Conservation (phyloP, 2,888 invertebrate species). For the Mimachlamys varia region DNA sequence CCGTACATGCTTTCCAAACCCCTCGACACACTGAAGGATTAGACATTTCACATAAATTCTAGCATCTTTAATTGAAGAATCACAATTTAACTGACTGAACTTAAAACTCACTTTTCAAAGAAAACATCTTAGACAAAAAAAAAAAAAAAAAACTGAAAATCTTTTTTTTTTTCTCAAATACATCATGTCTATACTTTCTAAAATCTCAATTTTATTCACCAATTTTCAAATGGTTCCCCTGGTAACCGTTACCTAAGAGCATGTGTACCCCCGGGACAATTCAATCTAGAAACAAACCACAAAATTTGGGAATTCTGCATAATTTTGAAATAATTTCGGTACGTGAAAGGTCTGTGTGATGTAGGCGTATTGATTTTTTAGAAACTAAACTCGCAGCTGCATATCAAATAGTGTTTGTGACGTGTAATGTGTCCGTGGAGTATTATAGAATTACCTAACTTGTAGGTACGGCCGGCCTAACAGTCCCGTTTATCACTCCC, state of each 20-base stretch:
- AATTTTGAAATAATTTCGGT: slow-evolving; percentile 31
- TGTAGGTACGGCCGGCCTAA: slow-evolving; percentile 4
- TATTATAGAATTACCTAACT: slow-evolving; percentile 31
- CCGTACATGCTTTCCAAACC: neutral
- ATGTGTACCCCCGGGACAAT: slow-evolving; percentile 8
- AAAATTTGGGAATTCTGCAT: slow-evolving; percentile 36
- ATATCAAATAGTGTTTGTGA: slow-evolving; percentile 36
- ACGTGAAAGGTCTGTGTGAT: slow-evolving; percentile 27
- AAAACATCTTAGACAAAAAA: neutral
- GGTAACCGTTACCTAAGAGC: slow-evolving; percentile 22
- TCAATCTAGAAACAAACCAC: slow-evolving; percentile 33
- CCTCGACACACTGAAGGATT: neutral
- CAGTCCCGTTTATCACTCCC: slow-evolving; percentile 5
- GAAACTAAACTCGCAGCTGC: slow-evolving; percentile 28
- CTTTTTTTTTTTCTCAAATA: neutral
- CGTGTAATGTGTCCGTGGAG: slow-evolving; percentile 16
- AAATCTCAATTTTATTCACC: slow-evolving; percentile 29
- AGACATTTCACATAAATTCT: slow-evolving; percentile 16
- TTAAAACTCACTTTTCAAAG: slow-evolving; percentile 9
- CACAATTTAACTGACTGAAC: neutral
- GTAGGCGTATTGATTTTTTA: slow-evolving; percentile 33
- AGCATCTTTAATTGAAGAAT: slow-evolving; percentile 4
- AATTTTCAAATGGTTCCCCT: slow-evolving; percentile 21
- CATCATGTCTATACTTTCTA: slow-evolving; percentile 6
- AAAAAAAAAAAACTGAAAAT: neutral